Evolutionary conservation across 2,113 vertebrate species (phyloP).

Genomic region (Calypte anna): DNA sequence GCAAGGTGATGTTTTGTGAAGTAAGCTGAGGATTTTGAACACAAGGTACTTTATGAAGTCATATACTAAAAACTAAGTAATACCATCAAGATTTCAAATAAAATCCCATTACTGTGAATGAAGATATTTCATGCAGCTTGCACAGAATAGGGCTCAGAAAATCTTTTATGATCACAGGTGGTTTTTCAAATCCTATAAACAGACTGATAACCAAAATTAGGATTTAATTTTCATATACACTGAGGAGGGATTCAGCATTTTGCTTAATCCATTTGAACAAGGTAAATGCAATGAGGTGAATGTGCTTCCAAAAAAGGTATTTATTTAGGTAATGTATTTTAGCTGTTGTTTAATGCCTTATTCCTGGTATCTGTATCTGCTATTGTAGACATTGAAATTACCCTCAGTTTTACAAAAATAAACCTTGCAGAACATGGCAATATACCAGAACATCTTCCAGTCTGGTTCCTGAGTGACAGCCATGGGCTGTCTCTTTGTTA

Average conservation of each 20-base stretch:
- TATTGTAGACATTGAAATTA: neutral
- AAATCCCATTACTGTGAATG: neutral
- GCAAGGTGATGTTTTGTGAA: neutral
- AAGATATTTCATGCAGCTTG: neutral
- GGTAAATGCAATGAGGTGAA: neutral
- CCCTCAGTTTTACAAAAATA: conserved; percentile 17
- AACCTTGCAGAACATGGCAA: neutral
- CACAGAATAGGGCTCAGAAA: neutral
- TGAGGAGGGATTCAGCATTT: neutral
- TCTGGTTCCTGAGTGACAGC: conserved; percentile 27
- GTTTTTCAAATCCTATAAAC: neutral
- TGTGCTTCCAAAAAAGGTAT: neutral
- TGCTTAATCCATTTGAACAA: neutral
- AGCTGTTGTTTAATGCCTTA: neutral
- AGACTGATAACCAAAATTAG: neutral
- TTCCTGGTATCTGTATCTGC: neutral
- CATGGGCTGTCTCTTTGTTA: neutral
- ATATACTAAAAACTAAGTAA: neutral
- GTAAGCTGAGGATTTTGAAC: neutral
- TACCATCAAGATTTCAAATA: neutral
- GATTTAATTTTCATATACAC: neutral
- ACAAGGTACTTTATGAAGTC: neutral
- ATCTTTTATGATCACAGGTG: neutral
- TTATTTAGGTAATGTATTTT: neutral
- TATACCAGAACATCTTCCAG: conserved; percentile 21